phyloP scores from a whole-genome alignment of 2,888 invertebrate species.

The Athalia rosae region DNA sequence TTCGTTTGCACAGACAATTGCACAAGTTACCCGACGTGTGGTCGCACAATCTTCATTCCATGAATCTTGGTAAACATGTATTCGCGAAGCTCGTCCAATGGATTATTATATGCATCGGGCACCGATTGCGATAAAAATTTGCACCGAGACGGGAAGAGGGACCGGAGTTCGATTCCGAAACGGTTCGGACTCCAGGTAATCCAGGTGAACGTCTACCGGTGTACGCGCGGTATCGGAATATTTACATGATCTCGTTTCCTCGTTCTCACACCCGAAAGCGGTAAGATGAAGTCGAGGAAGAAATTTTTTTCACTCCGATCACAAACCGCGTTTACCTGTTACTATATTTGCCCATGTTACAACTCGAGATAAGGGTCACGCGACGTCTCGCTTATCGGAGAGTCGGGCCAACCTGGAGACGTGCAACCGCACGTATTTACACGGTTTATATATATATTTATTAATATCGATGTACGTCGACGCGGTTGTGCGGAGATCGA shows the following conservation, averaged over 20 bases:
- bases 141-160: too few relatives aligned
- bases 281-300: background rate
- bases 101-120: too few relatives aligned
- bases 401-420: conserved; percentile 24
- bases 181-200: too few relatives aligned
- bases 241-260: conserved; percentile 27
- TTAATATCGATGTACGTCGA: background rate
- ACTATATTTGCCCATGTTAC: conserved; percentile 42
- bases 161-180: too few relatives aligned
- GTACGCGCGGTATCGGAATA: conserved; percentile 31
- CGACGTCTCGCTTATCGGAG: conserved; percentile 42
- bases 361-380: conserved; percentile 28
- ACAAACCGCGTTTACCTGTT: conserved; percentile 39
- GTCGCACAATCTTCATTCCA: conserved; percentile 8
- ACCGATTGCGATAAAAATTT: too few relatives aligned
- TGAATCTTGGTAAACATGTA: conserved; percentile 5
- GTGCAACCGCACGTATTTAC: conserved; percentile 4
- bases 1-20: conserved; percentile 27
- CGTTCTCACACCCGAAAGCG: conserved; percentile 31
- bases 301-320: conserved; percentile 29
- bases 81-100: background rate
- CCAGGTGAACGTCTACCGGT: too few relatives aligned
- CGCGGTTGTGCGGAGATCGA: conserved; percentile 10
- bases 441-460: background rate
- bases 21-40: conserved; percentile 31